phyloP scores from a whole-genome alignment of 2,797 vertebrate genomes.

The Ptychobarbus kaznakovi region DNA sequence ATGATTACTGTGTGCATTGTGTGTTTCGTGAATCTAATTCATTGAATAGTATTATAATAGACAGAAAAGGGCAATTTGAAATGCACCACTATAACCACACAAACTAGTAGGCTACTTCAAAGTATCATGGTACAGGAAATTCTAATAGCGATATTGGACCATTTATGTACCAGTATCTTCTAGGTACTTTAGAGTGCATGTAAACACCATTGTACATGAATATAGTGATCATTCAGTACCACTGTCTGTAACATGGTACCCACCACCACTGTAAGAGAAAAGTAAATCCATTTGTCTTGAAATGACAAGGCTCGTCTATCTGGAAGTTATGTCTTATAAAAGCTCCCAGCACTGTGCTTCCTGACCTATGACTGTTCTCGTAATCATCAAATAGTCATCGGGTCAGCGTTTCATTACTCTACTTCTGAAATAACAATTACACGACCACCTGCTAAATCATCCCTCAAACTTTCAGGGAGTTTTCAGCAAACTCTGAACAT shows the following conservation, averaged over 20 bases:
- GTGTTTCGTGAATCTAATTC: background rate
- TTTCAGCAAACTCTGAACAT: background rate
- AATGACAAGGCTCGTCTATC: background rate
- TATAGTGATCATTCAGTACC: background rate
- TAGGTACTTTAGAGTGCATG: background rate
- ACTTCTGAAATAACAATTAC: background rate
- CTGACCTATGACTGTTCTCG: constrained; percentile 1
- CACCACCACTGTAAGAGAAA: background rate
- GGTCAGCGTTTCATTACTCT: constrained; percentile 1
- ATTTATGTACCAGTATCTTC: background rate
- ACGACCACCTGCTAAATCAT: background rate
- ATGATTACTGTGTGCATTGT: constrained; percentile 6
- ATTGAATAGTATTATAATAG: background rate
- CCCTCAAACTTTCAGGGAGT: background rate
- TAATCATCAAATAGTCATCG: background rate
- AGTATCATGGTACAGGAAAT: background rate
- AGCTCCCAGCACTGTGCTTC: background rate
- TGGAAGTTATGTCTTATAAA: background rate
- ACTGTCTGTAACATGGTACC: background rate
- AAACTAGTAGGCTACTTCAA: background rate
- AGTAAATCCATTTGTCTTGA: background rate
- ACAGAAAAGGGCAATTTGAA: background rate
- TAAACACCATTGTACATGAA: background rate
- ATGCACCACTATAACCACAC: background rate
- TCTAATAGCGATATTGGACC: background rate